Evolutionary conservation across 2,888 invertebrate species (phyloP).

Genomic region (Drosophila koepferae): DNA sequence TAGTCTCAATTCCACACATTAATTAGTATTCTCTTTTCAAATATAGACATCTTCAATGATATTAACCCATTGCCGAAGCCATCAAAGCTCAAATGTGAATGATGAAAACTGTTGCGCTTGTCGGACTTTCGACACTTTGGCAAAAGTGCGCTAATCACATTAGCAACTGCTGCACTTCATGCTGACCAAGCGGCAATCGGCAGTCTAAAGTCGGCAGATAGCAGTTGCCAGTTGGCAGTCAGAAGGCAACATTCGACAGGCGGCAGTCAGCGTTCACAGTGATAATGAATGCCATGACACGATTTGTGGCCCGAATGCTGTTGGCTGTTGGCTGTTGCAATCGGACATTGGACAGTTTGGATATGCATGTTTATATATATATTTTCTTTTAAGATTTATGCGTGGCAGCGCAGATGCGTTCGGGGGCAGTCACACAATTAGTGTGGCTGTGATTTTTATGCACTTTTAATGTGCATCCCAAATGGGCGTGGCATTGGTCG

Average conservation of each 20-base stretch:
- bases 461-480: conserved; percentile 51
- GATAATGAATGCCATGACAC: conserved; percentile 60
- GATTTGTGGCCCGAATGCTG: conserved; percentile 26
- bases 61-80: not conserved
- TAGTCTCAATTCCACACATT: not conserved
- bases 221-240: not conserved
- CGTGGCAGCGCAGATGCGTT: conserved; percentile 23
- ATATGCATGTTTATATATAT: not conserved
- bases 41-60: not conserved
- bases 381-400: conserved; percentile 19
- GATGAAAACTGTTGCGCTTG: conserved; percentile 22
- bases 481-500: conserved; percentile 30
- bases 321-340: conserved; percentile 23
- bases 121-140: conserved; percentile 44
- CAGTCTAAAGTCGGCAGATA: not conserved
- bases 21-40: not conserved
- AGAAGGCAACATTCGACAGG: conserved; percentile 2
- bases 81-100: conserved; percentile 27
- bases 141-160: conserved; percentile 54
- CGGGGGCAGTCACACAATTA: conserved; percentile 52
- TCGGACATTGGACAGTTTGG: conserved; percentile 1
- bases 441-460: conserved; percentile 56
- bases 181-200: not conserved
- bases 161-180: conserved; percentile 42
- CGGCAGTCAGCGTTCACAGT: conserved; percentile 17